Evolutionary conservation across 2,797 vertebrate genomes (phyloP).

Genomic region (Oreochromis grahami): DNA sequence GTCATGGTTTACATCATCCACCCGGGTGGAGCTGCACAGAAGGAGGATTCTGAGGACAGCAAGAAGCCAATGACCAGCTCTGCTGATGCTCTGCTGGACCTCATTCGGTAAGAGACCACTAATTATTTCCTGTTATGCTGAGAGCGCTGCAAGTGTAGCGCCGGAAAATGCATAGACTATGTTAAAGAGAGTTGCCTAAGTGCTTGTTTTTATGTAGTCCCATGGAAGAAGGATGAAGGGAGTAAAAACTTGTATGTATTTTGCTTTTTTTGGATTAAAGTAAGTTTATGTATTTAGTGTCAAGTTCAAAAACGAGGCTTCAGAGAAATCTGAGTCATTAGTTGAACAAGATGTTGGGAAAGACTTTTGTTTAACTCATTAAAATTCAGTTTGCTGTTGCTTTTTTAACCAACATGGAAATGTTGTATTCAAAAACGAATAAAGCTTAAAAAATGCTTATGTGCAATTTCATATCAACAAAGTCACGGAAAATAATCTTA

Average conservation of each 20-base stretch:
- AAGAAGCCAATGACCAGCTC: conserved; percentile 96
- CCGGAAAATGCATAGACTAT: not conserved
- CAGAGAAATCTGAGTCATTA: not conserved
- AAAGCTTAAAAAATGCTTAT: not conserved
- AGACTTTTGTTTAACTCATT: not conserved
- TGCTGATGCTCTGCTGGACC: conserved; percentile 93
- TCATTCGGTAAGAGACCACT: conserved; percentile 84
- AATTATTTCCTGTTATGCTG: not conserved
- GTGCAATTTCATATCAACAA: not conserved
- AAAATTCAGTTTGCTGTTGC: not conserved
- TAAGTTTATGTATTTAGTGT: not conserved
- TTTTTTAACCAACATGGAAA: not conserved
- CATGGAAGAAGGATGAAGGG: not conserved
- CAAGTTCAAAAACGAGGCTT: not conserved
- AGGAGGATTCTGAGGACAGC: conserved; percentile 87
- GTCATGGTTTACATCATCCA: conserved; percentile 97
- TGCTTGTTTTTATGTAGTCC: not conserved
- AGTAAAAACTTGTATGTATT: not conserved
- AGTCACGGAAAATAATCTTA: not conserved
- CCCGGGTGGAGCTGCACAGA: conserved; percentile 93
- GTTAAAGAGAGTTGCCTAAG: not conserved
- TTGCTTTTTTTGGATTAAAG: not conserved
- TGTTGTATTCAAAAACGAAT: not conserved
- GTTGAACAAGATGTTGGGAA: not conserved
- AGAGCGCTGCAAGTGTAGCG: not conserved